A percentile compares a stretch with the other conserved stretches of the same genome.
phyloP scores from a whole-genome alignment of 2,797 vertebrate species.

The Eulemur mongoz region DNA sequence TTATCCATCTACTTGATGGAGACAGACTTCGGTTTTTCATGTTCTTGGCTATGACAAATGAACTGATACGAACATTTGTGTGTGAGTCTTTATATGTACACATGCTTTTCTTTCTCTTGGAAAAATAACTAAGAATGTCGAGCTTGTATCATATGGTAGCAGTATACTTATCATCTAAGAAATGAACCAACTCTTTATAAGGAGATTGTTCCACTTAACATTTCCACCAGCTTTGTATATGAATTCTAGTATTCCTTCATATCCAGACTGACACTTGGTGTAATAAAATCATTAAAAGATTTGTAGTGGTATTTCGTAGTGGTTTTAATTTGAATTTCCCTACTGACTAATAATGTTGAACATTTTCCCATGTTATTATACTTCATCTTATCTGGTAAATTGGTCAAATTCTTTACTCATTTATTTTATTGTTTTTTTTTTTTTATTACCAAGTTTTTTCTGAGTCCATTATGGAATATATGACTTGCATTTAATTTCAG shows the following conservation, averaged over 20 bases:
- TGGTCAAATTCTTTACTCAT: too few species aligned
- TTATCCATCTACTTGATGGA: neutral
- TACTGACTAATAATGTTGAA: neutral
- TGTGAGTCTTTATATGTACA: neutral
- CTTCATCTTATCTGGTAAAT: too few species aligned
- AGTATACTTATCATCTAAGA: neutral
- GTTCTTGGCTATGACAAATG: neutral
- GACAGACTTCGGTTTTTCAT: neutral
- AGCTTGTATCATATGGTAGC: neutral
- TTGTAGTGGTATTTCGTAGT: neutral
- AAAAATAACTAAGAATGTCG: neutral
- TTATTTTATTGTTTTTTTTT: too few species aligned
- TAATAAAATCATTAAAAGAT: neutral
- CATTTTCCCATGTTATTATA: neutral
- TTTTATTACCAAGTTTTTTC: too few species aligned
- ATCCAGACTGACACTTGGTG: neutral
- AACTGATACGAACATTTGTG: neutral
- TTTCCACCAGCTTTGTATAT: neutral
- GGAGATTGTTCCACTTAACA: neutral
- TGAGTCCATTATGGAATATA: neutral
- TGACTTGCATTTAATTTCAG: neutral
- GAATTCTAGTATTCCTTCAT: neutral
- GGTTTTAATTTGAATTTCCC: neutral
- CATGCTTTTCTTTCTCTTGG: neutral
- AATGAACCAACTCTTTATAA: neutral